Conservation (phyloP, 2,797 vertebrate genomes). For the Synanceia verrucosa region DNA sequence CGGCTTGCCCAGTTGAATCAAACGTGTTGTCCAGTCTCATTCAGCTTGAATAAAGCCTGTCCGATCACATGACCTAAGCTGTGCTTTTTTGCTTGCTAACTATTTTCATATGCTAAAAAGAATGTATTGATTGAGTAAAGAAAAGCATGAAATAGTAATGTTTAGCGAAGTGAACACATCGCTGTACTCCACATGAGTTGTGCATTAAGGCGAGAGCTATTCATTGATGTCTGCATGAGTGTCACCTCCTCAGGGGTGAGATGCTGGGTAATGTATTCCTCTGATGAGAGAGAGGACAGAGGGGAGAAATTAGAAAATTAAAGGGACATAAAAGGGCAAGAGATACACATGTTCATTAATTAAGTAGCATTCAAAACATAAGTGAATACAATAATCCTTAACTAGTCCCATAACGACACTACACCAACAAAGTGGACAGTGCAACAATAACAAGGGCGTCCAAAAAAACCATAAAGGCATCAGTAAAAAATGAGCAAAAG, state of each 20-base stretch:
- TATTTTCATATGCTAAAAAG: slow-evolving; percentile 27
- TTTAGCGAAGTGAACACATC: slow-evolving; percentile 51
- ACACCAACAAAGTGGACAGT: too few relatives aligned
- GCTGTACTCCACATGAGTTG: slow-evolving; percentile 39
- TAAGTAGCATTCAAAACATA: too few relatives aligned
- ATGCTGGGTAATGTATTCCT: slow-evolving; percentile 48
- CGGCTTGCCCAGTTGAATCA: slow-evolving; percentile 22
- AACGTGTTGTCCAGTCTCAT: slow-evolving; percentile 3
- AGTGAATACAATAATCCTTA: too few relatives aligned
- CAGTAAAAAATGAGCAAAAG: too few relatives aligned
- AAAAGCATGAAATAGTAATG: slow-evolving; percentile 49
- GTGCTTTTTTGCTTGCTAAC: slow-evolving; percentile 23
- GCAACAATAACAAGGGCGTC: too few relatives aligned
- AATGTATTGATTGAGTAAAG: slow-evolving; percentile 12
- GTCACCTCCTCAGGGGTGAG: slow-evolving; percentile 36
- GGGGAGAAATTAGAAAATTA: not conserved
- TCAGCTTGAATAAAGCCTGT: not conserved
- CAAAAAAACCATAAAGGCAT: too few relatives aligned
- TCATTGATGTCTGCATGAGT: slow-evolving; percentile 41
- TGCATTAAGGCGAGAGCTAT: slow-evolving; percentile 49
- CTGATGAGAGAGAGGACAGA: slow-evolving; percentile 27
- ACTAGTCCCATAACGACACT: too few relatives aligned
- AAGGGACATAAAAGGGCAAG: not conserved
- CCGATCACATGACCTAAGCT: not conserved
- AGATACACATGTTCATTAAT: too few relatives aligned